Evolutionary conservation across 2,888 invertebrate species (phyloP).

Genomic region (Tetragonula carbonaria): DNA sequence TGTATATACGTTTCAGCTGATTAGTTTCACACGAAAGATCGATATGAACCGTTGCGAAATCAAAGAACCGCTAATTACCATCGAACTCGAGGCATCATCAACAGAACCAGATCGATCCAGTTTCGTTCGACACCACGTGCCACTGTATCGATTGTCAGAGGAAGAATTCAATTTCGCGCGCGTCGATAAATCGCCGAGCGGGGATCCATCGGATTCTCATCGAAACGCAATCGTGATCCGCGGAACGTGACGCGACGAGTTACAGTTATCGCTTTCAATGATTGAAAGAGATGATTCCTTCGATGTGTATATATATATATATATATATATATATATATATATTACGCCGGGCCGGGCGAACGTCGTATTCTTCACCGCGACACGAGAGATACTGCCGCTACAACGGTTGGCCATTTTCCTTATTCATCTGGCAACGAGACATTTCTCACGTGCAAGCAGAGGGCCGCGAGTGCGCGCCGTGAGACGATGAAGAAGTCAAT

Average conservation of each 20-base stretch:
- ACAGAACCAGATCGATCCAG: not conserved
- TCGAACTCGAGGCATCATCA: not conserved
- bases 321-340: too few species aligned
- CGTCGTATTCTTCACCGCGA: slow-evolving; percentile 59
- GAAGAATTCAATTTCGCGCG: not conserved
- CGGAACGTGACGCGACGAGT: slow-evolving; percentile 26
- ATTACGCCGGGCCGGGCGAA: slow-evolving; percentile 50
- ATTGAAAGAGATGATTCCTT: slow-evolving; percentile 52
- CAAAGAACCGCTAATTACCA: not conserved
- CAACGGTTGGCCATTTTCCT: slow-evolving; percentile 66
- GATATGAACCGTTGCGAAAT: slow-evolving; percentile 2
- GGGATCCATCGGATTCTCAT: slow-evolving; percentile 5
- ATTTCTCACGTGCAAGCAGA: slow-evolving; percentile 62
- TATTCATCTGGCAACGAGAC: slow-evolving; percentile 65
- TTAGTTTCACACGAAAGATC: slow-evolving; percentile 12
- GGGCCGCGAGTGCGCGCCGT: slow-evolving; percentile 39
- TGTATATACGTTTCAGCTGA: slow-evolving; percentile 13
- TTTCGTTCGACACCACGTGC: not conserved
- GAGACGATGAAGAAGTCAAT: slow-evolving; percentile 66
- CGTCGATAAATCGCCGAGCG: not conserved
- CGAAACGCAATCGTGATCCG: slow-evolving; percentile 17
- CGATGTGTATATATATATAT: not conserved
- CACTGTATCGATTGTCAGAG: not conserved
- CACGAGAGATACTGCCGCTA: slow-evolving; percentile 64
- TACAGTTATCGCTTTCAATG: slow-evolving; percentile 40